Percentiles rank a stretch among this genome's conserved stretches.
These are phyloP conservation scores for Neolamprologus tretocephalus DNA, from an alignment of 2,113 vertebrate genomes.

Conservation along the genomic window DNA sequence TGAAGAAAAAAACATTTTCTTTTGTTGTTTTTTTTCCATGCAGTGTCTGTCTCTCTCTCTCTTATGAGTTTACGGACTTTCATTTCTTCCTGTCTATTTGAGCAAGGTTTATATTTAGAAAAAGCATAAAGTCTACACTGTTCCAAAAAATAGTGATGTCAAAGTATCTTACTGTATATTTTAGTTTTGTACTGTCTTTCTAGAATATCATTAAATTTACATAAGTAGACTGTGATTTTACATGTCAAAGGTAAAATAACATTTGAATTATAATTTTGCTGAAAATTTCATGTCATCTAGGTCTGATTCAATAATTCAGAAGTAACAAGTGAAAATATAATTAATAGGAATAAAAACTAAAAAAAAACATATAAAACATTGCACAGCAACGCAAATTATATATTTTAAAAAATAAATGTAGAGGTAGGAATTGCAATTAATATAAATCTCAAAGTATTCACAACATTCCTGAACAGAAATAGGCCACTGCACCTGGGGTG, in stretches of 20 bases:
- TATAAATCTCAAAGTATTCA: background rate
- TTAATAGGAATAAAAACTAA: background rate
- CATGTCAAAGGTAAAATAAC: background rate
- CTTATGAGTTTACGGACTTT: background rate
- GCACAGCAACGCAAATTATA: background rate
- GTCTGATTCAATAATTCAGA: background rate
- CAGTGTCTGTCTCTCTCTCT: background rate
- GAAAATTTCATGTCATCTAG: rapidly evolving
- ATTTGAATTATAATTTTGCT: background rate
- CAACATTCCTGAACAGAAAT: too few relatives aligned
- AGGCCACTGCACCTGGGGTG: too few relatives aligned
- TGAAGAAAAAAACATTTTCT: background rate
- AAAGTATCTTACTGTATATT: background rate
- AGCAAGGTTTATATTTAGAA: background rate
- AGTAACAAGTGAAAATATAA: too few relatives aligned
- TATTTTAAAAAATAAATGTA: background rate
- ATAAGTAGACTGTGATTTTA: background rate
- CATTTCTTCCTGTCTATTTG: background rate
- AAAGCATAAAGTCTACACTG: background rate
- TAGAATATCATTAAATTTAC: background rate
- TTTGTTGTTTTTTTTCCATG: background rate
- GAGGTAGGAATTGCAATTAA: background rate
- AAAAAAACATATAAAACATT: background rate
- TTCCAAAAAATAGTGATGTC: background rate
- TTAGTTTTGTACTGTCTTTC: background rate